Evolutionary conservation across 2,113 vertebrate species (phyloP).

Genomic region (Gallinago media): DNA sequence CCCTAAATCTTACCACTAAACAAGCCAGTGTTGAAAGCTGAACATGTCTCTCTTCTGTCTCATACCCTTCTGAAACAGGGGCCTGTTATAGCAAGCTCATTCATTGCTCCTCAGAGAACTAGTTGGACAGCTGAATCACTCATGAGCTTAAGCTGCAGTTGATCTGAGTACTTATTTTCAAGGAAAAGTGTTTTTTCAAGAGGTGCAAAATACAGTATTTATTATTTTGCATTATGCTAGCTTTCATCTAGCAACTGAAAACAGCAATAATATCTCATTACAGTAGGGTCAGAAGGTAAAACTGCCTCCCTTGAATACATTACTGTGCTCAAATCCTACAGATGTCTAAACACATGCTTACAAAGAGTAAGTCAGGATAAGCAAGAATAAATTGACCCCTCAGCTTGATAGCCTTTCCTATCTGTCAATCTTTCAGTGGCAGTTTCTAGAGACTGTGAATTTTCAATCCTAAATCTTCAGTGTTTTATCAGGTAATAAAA

Average conservation of each 20-base stretch:
- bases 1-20: not conserved
- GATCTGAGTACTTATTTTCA: not conserved
- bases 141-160: not conserved
- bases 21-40: not conserved
- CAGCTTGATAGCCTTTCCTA: not conserved
- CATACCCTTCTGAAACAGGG: not conserved
- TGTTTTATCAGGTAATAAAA: not conserved
- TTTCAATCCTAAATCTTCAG: not conserved
- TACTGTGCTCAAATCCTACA: not conserved
- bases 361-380: not conserved
- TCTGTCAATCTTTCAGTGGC: not conserved
- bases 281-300: not conserved
- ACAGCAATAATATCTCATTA: not conserved
- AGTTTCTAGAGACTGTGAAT: not conserved
- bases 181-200: constrained; percentile 10
- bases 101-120: not conserved
- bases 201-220: not conserved
- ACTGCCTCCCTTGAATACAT: not conserved
- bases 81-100: not conserved
- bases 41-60: not conserved
- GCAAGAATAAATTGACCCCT: not conserved
- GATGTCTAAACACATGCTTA: not conserved
- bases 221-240: constrained; percentile 11
- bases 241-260: not conserved
- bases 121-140: not conserved